A percentile compares a stretch with the other conserved stretches of the same genome.
phyloP scores from a whole-genome alignment of 2,888 invertebrate species.

The Linyphia triangularis region DNA sequence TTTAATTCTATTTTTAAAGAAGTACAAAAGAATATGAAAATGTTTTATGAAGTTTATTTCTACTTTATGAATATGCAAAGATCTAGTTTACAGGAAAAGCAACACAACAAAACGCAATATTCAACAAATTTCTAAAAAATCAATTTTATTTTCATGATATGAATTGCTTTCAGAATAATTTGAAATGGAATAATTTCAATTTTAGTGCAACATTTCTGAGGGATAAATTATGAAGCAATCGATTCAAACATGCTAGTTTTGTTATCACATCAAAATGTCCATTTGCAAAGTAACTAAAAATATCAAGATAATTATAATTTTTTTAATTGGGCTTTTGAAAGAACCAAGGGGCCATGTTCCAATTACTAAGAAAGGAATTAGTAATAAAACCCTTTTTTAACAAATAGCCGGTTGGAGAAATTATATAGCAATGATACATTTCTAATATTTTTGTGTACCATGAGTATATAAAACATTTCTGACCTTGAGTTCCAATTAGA shows the following conservation, averaged over 20 bases:
- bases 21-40: slow-evolving; percentile 3
- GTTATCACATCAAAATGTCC: no score
- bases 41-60: slow-evolving; percentile 49
- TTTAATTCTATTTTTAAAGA: no score
- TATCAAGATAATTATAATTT: no score
- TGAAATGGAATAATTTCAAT: slow-evolving; percentile 13
- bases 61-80: slow-evolving; percentile 48
- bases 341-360: no score
- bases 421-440: background rate
- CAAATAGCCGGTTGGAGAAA: background rate
- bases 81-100: slow-evolving; percentile 38
- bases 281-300: no score
- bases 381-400: background rate
- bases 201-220: background rate
- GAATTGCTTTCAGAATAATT: background rate
- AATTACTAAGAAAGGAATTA: background rate
- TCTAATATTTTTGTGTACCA: background rate
- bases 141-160: slow-evolving; percentile 21
- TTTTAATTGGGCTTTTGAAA: background rate
- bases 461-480: background rate
- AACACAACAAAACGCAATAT: slow-evolving; percentile 20
- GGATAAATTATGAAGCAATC: background rate
- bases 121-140: slow-evolving; percentile 19
- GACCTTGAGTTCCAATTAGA: background rate
- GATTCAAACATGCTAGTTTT: no score